These are phyloP conservation scores for Ctenomys sociabilis DNA, from an alignment of 2,113 vertebrate genomes.

Conservation along the genomic window DNA sequence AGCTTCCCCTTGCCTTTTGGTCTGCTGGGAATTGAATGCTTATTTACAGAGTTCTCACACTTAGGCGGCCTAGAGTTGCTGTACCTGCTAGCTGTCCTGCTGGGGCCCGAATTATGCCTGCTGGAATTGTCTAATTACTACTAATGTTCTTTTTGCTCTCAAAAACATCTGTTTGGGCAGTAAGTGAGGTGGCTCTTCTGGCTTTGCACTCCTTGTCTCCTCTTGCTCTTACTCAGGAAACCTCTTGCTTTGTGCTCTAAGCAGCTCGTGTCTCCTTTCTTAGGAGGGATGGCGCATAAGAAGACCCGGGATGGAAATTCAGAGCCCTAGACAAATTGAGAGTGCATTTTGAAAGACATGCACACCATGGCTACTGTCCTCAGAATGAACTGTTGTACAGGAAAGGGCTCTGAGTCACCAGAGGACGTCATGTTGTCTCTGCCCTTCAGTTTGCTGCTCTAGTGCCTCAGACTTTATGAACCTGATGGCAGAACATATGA, in stretches of 20 bases:
- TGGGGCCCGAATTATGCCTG: not conserved
- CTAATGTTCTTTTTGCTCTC: not conserved
- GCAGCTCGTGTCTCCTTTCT: not conserved
- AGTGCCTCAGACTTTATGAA: not conserved
- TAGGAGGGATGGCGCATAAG: not conserved
- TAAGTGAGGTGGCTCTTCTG: not conserved
- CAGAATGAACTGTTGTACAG: not conserved
- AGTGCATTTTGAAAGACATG: not conserved
- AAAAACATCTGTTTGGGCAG: not conserved
- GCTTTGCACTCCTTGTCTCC: not conserved
- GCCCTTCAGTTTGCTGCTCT: not conserved
- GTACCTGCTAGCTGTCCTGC: not conserved
- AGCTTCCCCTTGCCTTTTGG: not conserved
- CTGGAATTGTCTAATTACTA: not conserved
- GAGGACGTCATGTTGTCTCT: fast-evolving
- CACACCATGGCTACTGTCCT: not conserved
- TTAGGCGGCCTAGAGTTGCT: not conserved
- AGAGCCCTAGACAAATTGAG: not conserved
- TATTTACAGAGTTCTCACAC: not conserved
- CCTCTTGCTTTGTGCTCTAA: not conserved
- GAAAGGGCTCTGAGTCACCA: not conserved
- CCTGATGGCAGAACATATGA: not conserved
- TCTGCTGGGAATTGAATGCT: not conserved
- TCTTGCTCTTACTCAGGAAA: not conserved
- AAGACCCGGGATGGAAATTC: not conserved